Evolutionary conservation across 35 echinoderm and acorn worm species (phyloP).

Genomic region (Ophiothrix spiculata): DNA sequence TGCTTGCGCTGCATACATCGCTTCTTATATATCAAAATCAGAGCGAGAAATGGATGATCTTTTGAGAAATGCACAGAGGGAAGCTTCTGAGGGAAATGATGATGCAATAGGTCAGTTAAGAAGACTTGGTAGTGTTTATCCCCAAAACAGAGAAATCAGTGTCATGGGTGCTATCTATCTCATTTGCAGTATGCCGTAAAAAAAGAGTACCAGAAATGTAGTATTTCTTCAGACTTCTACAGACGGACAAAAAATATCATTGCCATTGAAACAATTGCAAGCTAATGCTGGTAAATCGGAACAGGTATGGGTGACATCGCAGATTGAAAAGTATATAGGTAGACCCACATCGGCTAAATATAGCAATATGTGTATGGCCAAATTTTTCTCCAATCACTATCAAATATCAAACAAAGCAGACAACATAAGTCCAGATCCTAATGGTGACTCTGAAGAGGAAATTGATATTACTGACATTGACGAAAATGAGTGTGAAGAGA

Average conservation of each 20-base stretch:
- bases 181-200: slow-evolving; percentile 29
- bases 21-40: slow-evolving; percentile 62
- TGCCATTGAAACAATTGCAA: slow-evolving; percentile 44
- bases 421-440: neutral
- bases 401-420: neutral
- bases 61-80: slow-evolving; percentile 34
- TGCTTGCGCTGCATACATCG: slow-evolving; percentile 5
- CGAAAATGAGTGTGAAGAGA: no score
- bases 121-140: slow-evolving; percentile 49
- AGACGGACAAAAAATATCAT: slow-evolving; percentile 20
- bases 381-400: slow-evolving; percentile 39
- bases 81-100: slow-evolving; percentile 58
- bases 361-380: slow-evolving; percentile 43
- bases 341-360: slow-evolving; percentile 20
- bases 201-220: slow-evolving; percentile 17
- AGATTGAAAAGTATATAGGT: slow-evolving; percentile 43
- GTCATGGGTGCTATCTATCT: slow-evolving; percentile 54
- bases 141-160: slow-evolving; percentile 53
- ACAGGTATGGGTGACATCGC: slow-evolving; percentile 31
- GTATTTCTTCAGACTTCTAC: neutral
- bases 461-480: no score
- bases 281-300: slow-evolving; percentile 27
- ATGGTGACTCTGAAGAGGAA: neutral
- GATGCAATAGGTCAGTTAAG: slow-evolving; percentile 36
- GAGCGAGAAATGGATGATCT: slow-evolving; percentile 62